Evolutionary conservation across 2,113 vertebrate genomes (phyloP).

Genomic region (Recurvirostra avosetta): DNA sequence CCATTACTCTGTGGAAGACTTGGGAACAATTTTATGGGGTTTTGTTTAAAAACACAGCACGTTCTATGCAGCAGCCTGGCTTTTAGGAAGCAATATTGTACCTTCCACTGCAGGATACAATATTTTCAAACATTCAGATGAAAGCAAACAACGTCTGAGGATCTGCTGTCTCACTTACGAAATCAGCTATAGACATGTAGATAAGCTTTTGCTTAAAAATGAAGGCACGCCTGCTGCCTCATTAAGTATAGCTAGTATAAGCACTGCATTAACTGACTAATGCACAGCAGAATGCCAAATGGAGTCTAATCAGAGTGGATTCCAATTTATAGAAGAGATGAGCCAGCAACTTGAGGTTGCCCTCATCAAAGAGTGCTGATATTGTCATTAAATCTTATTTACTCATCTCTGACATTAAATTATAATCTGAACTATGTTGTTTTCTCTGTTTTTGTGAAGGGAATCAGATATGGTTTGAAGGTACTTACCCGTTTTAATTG

Average conservation of each 20-base stretch:
- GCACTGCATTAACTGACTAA: slow-evolving; percentile 61
- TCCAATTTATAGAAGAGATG: slow-evolving; percentile 68
- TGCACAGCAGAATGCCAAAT: slow-evolving; percentile 64
- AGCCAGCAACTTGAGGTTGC: slow-evolving; percentile 53
- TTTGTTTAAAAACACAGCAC: not conserved
- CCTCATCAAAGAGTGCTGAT: slow-evolving; percentile 68
- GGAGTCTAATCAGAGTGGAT: slow-evolving; percentile 55
- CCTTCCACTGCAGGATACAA: not conserved
- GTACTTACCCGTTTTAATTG: slow-evolving; percentile 50
- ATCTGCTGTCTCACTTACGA: not conserved
- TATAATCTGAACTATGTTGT: not conserved
- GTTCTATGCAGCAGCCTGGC: not conserved
- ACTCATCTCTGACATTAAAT: slow-evolving; percentile 46
- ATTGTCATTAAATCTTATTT: slow-evolving; percentile 65
- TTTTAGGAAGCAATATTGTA: not conserved
- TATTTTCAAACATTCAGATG: slow-evolving; percentile 9
- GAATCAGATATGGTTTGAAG: slow-evolving; percentile 48
- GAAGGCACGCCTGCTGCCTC: slow-evolving; percentile 48
- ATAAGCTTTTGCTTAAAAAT: slow-evolving; percentile 39
- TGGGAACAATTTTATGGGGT: not conserved
- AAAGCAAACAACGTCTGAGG: not conserved
- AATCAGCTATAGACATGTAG: slow-evolving; percentile 12
- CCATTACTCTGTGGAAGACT: not conserved
- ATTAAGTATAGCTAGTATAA: slow-evolving; percentile 56
- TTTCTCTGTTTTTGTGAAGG: slow-evolving; percentile 31